Percentiles rank a stretch among this genome's conserved stretches.
Evolutionary conservation across 92 coral and sea anemone species (phyloP).

Genomic region (Porites cylindrica): DNA sequence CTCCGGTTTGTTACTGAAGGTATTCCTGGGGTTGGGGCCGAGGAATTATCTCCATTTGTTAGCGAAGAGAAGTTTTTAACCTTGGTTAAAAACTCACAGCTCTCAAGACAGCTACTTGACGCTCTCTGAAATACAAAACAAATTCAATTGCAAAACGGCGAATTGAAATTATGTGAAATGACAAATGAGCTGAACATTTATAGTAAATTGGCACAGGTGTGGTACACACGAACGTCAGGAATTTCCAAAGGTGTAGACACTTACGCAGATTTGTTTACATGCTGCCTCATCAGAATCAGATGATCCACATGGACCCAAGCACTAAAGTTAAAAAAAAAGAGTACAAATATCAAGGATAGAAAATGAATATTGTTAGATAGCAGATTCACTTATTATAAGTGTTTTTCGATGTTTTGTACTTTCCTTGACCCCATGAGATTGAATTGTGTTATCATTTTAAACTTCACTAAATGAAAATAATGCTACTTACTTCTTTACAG

Average conservation of each 20-base stretch:
- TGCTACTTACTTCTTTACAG: too few species aligned
- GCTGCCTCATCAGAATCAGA: neutral
- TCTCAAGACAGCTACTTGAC: conserved; percentile 6
- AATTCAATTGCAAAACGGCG: neutral
- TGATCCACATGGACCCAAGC: conserved; percentile 21
- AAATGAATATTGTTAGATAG: too few species aligned
- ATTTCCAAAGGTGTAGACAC: neutral
- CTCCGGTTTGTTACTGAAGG: neutral
- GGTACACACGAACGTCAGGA: neutral
- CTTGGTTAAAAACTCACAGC: conserved; percentile 24
- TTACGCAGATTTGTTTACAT: conserved; percentile 30
- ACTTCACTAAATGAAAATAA: too few species aligned
- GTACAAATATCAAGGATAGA: neutral
- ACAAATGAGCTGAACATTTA: neutral
- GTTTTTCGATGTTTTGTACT: too few species aligned
- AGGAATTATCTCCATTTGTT: conserved; percentile 9
- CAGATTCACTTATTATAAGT: too few species aligned
- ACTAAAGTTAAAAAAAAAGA: neutral
- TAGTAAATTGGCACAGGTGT: too few species aligned
- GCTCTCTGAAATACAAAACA: neutral
- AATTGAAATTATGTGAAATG: neutral
- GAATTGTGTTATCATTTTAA: too few species aligned
- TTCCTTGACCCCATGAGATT: too few species aligned
- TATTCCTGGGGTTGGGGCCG: neutral
- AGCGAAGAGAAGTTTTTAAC: conserved; percentile 12